A percentile compares a stretch with the other conserved stretches of the same genome.
Evolutionary conservation across 2,113 vertebrate genomes (phyloP).

Genomic region (Bos indicus): DNA sequence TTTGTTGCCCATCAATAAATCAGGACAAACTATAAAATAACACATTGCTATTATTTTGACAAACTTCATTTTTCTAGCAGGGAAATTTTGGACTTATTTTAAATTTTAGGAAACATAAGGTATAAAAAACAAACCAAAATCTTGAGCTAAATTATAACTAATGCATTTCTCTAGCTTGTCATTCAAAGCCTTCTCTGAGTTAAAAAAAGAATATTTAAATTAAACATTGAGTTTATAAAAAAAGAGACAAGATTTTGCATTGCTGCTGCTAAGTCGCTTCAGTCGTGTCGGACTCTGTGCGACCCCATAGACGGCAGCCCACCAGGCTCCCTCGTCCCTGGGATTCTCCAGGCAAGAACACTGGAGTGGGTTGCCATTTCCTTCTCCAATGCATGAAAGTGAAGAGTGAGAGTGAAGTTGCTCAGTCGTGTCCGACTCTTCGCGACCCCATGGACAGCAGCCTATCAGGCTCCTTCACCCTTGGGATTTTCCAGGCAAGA

Average conservation of each 20-base stretch:
- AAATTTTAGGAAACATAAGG: slow-evolving; percentile 20
- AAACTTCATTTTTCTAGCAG: background rate
- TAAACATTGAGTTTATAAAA: background rate
- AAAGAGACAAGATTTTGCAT: background rate
- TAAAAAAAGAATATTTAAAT: background rate
- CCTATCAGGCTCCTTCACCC: too few species aligned
- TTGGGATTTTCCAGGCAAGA: too few species aligned
- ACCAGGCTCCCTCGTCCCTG: too few species aligned
- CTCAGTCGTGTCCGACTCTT: too few species aligned
- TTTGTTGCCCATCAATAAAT: background rate
- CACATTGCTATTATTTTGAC: background rate
- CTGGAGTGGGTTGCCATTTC: too few species aligned
- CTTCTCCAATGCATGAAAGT: too few species aligned
- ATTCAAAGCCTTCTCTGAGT: background rate
- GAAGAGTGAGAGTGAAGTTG: too few species aligned
- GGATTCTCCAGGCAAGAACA: too few species aligned
- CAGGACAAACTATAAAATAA: background rate
- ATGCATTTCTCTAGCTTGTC: background rate
- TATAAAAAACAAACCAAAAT: background rate
- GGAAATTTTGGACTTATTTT: slow-evolving; percentile 22
- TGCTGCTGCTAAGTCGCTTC: background rate
- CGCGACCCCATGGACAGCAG: too few species aligned
- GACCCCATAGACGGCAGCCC: too few species aligned
- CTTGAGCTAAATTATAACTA: background rate
- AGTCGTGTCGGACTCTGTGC: too few species aligned